phyloP scores from a whole-genome alignment of 2,888 invertebrate genomes.

The Heliconius sara region DNA sequence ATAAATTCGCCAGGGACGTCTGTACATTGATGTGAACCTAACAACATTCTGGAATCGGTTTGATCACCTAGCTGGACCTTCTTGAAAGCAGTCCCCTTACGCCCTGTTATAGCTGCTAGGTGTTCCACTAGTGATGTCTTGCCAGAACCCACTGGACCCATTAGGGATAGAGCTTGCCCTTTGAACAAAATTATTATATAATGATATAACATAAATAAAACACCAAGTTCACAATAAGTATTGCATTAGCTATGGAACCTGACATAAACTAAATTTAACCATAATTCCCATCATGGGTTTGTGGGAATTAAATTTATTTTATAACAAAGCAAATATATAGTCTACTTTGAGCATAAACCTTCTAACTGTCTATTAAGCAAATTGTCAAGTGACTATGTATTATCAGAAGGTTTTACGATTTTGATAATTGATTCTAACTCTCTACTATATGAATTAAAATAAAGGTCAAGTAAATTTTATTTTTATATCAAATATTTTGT shows the following conservation, averaged over 20 bases:
- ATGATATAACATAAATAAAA: background rate
- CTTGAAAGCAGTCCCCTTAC: conserved; percentile 80
- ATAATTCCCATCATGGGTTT: background rate
- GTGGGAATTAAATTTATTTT: background rate
- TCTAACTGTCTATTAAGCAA: too few species aligned
- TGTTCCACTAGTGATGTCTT: conserved; percentile 96
- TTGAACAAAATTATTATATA: conserved; percentile 27
- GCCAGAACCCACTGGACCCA: conserved; percentile 97
- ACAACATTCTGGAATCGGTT: conserved; percentile 96
- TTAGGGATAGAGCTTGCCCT: conserved; percentile 88
- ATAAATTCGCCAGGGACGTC: conserved; percentile 98
- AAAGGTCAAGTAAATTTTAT: too few species aligned
- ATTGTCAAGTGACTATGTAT: too few species aligned
- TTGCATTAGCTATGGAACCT: background rate
- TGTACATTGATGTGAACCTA: conserved; percentile 97
- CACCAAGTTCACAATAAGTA: background rate
- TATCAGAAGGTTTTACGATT: too few species aligned
- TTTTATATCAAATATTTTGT: too few species aligned
- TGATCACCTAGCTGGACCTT: conserved; percentile 98
- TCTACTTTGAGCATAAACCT: too few species aligned
- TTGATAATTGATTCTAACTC: too few species aligned
- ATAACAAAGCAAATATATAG: too few species aligned
- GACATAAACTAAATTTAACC: background rate
- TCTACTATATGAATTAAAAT: too few species aligned
- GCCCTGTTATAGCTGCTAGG: conserved; percentile 91